Evolutionary conservation across 1,140 invertebrate species (phyloP).

Genomic region (Zaprionus capensis): DNA sequence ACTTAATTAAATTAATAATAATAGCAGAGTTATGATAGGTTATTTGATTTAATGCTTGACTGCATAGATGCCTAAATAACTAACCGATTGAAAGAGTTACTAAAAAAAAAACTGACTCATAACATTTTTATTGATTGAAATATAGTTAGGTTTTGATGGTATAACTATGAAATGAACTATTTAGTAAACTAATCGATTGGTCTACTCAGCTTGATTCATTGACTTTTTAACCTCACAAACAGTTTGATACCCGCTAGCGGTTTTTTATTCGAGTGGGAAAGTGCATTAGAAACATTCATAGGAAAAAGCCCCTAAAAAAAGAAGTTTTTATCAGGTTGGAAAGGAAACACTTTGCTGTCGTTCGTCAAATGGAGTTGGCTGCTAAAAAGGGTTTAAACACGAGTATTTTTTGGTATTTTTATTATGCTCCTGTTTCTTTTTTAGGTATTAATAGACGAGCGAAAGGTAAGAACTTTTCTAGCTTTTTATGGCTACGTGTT

Average conservation of each 20-base stretch:
- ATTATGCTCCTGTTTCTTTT: neutral
- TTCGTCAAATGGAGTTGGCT: neutral
- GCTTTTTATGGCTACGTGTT: constrained; percentile 64
- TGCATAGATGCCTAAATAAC: neutral
- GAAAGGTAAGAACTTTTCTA: constrained; percentile 9
- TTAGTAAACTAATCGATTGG: neutral
- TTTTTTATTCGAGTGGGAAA: neutral
- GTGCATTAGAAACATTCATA: constrained; percentile 2
- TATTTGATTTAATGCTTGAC: neutral
- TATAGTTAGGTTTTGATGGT: too few relatives aligned
- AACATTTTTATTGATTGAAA: neutral
- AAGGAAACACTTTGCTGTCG: constrained; percentile 19
- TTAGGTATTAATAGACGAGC: constrained; percentile 19
- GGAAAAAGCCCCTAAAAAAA: neutral
- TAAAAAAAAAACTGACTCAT: neutral
- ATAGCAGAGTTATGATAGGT: too few relatives aligned
- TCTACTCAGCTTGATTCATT: constrained; percentile 1
- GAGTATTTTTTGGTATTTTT: constrained; percentile 5
- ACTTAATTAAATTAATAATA: too few relatives aligned
- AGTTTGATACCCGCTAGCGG: neutral
- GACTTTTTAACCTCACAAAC: neutral
- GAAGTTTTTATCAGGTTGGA: neutral
- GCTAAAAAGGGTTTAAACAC: constrained; percentile 48
- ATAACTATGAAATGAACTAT: too few relatives aligned
- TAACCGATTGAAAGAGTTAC: neutral